A percentile compares a stretch with the other conserved stretches of the same genome.
Evolutionary conservation across 2,888 invertebrate species (phyloP).

Genomic region (Lepidonotus clava): DNA sequence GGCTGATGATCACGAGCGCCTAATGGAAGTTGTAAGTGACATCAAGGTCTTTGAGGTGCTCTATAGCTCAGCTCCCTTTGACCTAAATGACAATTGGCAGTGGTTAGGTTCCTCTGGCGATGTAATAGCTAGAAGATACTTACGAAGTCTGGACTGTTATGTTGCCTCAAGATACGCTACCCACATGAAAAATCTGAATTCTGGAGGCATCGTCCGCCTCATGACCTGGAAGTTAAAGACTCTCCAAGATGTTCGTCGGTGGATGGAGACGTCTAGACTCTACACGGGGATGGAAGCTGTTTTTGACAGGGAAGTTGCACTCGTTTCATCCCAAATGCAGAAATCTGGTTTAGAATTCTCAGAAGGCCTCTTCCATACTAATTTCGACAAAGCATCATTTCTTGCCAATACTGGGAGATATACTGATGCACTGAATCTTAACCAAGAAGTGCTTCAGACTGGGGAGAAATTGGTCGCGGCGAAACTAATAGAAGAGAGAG

Average conservation of each 20-base stretch:
- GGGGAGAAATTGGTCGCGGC: neutral
- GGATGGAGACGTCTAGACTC: constrained; percentile 33
- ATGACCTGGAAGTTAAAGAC: constrained; percentile 15
- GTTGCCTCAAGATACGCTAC: neutral
- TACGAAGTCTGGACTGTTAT: constrained; percentile 9
- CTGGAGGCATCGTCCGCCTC: neutral
- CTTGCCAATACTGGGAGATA: neutral
- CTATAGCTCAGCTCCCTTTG: neutral
- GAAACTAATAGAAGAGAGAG: neutral
- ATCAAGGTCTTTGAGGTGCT: constrained; percentile 7
- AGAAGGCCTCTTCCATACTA: neutral
- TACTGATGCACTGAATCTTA: neutral
- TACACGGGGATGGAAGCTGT: constrained; percentile 1
- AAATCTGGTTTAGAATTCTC: neutral
- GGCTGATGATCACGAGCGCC: neutral
- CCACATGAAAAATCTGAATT: neutral
- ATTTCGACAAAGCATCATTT: constrained; percentile 10
- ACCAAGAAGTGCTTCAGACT: neutral
- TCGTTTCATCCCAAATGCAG: neutral
- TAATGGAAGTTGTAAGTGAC: constrained; percentile 1
- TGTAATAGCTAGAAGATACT: neutral
- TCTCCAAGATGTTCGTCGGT: neutral
- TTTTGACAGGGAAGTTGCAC: neutral
- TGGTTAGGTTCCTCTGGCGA: neutral
- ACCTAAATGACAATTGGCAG: constrained; percentile 33